phyloP scores from a whole-genome alignment of 2,888 invertebrate species.

The Phymatocera aterrima region DNA sequence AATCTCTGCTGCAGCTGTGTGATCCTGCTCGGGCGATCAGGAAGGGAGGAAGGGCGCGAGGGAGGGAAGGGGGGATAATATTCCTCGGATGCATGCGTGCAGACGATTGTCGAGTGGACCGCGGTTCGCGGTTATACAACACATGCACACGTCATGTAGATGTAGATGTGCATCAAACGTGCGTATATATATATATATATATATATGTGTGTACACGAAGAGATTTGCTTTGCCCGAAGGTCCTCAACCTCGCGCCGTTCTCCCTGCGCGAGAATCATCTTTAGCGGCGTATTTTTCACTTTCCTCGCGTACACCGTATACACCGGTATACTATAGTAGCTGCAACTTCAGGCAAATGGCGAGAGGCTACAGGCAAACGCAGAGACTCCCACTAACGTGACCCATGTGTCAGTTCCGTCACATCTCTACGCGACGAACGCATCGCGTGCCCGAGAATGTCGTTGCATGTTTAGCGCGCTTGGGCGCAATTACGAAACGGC shows the following conservation, averaged over 20 bases:
- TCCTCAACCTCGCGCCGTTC: conserved; percentile 39
- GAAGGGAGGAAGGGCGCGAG: too few species aligned
- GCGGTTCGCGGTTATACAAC: conserved; percentile 23
- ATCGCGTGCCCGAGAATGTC: conserved; percentile 64
- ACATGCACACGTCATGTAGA: too few species aligned
- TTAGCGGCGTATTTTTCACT: conserved; percentile 23
- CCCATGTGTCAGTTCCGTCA: conserved; percentile 16
- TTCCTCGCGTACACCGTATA: not conserved
- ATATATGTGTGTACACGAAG: not conserved
- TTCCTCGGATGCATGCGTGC: conserved; percentile 46
- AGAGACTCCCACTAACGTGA: not conserved
- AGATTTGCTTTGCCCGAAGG: conserved; percentile 20
- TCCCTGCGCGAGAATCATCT: conserved; percentile 18
- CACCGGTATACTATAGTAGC: not conserved
- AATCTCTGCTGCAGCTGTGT: conserved; percentile 22
- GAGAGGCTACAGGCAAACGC: not conserved
- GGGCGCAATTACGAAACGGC: conserved; percentile 64
- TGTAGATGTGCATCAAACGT: too few species aligned
- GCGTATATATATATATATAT: not conserved
- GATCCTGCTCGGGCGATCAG: not conserved
- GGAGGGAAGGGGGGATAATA: conserved; percentile 30
- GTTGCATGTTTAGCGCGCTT: conserved; percentile 68
- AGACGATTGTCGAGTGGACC: conserved; percentile 47
- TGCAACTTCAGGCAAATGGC: not conserved
- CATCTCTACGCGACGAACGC: conserved; percentile 26